phyloP scores from a whole-genome alignment of 2,113 vertebrate species.

The Austrofundulus limnaeus region DNA sequence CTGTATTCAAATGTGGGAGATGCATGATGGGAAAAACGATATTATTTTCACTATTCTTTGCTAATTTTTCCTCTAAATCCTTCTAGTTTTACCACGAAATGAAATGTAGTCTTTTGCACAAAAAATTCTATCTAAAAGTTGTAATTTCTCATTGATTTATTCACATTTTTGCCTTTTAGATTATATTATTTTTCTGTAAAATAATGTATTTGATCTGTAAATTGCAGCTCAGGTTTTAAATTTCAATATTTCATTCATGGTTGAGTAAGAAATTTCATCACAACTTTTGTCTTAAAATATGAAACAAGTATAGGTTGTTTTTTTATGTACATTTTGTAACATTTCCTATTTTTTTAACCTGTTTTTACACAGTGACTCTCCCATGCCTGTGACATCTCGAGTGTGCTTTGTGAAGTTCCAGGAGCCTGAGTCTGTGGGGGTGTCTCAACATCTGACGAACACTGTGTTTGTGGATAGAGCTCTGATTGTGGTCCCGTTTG shows the following conservation, averaged over 20 bases:
- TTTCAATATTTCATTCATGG: background rate
- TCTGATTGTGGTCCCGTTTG: slow-evolving; percentile 96
- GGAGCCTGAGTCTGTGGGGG: slow-evolving; percentile 93
- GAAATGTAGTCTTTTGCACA: too few species aligned
- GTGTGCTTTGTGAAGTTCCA: slow-evolving; percentile 99
- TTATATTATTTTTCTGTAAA: too few species aligned
- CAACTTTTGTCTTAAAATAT: background rate
- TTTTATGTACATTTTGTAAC: background rate
- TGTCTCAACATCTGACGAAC: slow-evolving; percentile 98
- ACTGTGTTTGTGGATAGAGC: slow-evolving; percentile 99
- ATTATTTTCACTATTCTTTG: too few species aligned
- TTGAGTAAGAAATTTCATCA: too few species aligned
- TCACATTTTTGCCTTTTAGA: too few species aligned
- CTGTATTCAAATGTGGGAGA: too few species aligned
- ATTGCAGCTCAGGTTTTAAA: background rate
- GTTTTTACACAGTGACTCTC: slow-evolving; percentile 87
- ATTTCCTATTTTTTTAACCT: background rate
- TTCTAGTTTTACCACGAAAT: too few species aligned
- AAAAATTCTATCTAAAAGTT: too few species aligned
- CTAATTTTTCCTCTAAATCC: too few species aligned
- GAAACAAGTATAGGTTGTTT: background rate
- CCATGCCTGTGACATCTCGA: slow-evolving; percentile 94
- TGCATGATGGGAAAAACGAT: too few species aligned
- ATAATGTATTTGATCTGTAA: too few species aligned
- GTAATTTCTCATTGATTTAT: too few species aligned